Evolutionary conservation across 2,888 invertebrate species (phyloP).

Genomic region (Hydrotaea cyrtoneurina): DNA sequence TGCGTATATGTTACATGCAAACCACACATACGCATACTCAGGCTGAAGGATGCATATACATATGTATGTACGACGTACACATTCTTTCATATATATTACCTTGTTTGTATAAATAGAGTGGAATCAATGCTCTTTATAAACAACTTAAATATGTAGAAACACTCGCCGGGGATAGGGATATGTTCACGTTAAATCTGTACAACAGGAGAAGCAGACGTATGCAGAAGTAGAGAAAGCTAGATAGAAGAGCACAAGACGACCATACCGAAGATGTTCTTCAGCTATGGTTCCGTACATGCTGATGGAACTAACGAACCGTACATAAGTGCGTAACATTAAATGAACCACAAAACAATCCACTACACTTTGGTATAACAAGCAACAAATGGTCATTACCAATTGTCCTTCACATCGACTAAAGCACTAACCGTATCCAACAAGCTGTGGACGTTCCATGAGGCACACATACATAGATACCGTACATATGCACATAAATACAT

Average conservation of each 20-base stretch:
- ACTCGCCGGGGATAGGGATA: not conserved
- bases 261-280: not conserved
- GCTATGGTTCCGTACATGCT: not conserved
- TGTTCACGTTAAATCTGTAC: not conserved
- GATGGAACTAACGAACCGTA: conserved; percentile 44
- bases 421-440: too few relatives aligned
- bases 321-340: conserved; percentile 48
- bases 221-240: too few relatives aligned
- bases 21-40: too few relatives aligned
- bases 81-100: not conserved
- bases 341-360: conserved; percentile 53
- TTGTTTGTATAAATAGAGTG: conserved; percentile 18
- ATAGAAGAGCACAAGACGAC: too few relatives aligned
- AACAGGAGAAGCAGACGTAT: not conserved
- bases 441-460: not conserved
- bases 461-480: too few relatives aligned
- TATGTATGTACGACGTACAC: too few relatives aligned
- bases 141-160: conserved; percentile 17
- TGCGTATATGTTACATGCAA: not conserved
- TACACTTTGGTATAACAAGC: conserved; percentile 38
- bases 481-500: too few relatives aligned
- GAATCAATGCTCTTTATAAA: conserved; percentile 22
- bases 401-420: conserved; percentile 28
- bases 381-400: conserved; percentile 53
- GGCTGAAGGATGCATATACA: too few relatives aligned